Evolutionary conservation across 2,888 invertebrate species (phyloP).

Genomic region (Girardia tigrina): DNA sequence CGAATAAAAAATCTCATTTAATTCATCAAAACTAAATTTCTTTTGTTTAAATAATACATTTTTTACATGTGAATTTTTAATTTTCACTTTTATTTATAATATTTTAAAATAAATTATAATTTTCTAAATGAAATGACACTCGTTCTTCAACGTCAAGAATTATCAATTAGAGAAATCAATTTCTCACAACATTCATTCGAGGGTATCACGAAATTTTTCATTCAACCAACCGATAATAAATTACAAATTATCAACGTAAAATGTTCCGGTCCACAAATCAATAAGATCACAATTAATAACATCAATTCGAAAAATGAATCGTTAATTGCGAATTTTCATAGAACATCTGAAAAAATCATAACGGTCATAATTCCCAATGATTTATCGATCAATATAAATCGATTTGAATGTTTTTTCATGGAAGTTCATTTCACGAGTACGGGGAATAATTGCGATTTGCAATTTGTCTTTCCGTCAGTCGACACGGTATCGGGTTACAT

Average conservation of each 20-base stretch:
- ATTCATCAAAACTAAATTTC: too few species aligned
- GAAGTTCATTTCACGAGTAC: background rate
- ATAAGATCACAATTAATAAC: background rate
- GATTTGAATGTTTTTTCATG: background rate
- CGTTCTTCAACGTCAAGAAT: conserved; percentile 5
- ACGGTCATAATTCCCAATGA: too few species aligned
- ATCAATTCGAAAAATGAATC: too few species aligned
- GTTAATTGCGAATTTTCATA: too few species aligned
- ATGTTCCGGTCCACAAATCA: background rate
- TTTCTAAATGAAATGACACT: too few species aligned
- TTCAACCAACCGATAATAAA: background rate
- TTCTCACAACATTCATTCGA: background rate
- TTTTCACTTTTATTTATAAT: too few species aligned
- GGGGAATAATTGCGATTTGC: background rate
- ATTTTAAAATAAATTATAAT: too few species aligned
- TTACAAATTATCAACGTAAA: background rate
- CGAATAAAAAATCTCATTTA: too few species aligned
- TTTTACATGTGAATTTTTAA: too few species aligned
- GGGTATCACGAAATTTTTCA: background rate
- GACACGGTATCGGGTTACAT: background rate
- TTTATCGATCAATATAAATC: too few species aligned
- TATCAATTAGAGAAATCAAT: background rate
- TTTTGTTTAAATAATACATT: too few species aligned
- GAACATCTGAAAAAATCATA: too few species aligned
- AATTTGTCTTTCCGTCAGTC: background rate